Conservation (phyloP, 64 coral and sea anemone species). For the Pachyseris speciosa region DNA sequence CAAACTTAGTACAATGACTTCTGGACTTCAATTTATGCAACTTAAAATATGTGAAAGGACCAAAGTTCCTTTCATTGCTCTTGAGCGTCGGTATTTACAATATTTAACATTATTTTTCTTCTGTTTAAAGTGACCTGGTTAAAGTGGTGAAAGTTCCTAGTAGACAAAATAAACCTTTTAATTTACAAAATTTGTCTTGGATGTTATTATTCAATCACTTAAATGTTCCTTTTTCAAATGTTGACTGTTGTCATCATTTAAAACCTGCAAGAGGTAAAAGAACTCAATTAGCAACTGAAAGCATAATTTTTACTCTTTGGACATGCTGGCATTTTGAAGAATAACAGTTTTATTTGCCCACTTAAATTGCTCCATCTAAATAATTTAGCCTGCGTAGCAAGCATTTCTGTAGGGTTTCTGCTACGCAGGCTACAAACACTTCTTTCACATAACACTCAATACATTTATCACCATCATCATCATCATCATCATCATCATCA, state of each 20-base stretch:
- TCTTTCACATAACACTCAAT: too few relatives aligned
- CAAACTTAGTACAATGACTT: not conserved
- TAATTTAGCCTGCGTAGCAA: too few relatives aligned
- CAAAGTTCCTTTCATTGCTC: not conserved
- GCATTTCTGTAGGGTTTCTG: too few relatives aligned
- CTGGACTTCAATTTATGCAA: not conserved
- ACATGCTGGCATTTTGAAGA: too few relatives aligned
- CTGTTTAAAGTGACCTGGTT: not conserved
- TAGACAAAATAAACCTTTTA: not conserved
- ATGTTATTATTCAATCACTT: not conserved
- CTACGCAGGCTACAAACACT: too few relatives aligned
- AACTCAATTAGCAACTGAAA: too few relatives aligned
- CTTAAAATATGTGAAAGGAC: not conserved
- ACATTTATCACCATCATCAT: too few relatives aligned
- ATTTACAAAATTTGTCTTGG: not conserved
- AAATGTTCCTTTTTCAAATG: not conserved
- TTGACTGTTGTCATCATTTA: not conserved
- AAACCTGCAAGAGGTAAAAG: not conserved
- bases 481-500: too few relatives aligned
- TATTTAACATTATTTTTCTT: not conserved
- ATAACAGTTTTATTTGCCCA: too few relatives aligned
- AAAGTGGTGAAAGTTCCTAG: not conserved
- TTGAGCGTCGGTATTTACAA: slow-evolving; percentile 5
- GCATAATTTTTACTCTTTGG: too few relatives aligned
- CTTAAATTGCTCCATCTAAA: too few relatives aligned